Evolutionary conservation across 2,797 vertebrate species (phyloP), one percentile per base, ranked within the genome.

Genomic region (Rhinophrynus dorsalis): DNA sequence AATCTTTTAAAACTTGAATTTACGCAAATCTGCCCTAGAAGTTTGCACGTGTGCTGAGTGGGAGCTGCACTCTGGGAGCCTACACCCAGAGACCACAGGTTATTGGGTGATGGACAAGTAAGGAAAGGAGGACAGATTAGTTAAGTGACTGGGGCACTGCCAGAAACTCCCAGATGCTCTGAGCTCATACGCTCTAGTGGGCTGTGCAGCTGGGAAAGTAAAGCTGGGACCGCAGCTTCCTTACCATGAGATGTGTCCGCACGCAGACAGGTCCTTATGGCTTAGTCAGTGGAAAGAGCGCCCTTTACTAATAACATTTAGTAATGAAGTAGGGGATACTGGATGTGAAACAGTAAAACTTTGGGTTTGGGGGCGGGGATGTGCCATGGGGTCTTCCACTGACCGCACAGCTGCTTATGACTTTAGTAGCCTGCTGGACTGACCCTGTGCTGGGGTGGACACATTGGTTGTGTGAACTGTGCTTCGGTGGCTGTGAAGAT

Each of bases 301-400:
- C 10, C 4, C 17, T 50, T 23, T 11, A 38, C 12, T 23, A 17
- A 27, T 23, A n/a, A 20, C 15, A 20, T 3, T 17, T 6, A 24
- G 13, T 59, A 59, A 21, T 1, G 5, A 6, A 48, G 24, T 5
- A 26, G 20, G 1, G 23, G 35, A 40, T 23, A 4, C 29, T 15
- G 15, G 30, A 15, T 24, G 51, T 37, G 60, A 58, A 4, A 56
- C 59, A 57, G 50, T 40, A 21, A 17, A 23, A 47, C 55, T 26
- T 38, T 76, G 38, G 40, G 48, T n/a, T n/a, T 84, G 82, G 74
- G 79, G 75, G 74, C 81, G 82, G 74, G 85, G 83, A 74, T 75
- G 68, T 18, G 84, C 79, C 2, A 74, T 17, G 26, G 44, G 15
- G 63, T 4, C 47, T 24, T 55, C n/a, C 24, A 9, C n/a, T 51